Percentiles rank a stretch among this genome's conserved stretches.
These are phyloP conservation scores for Stomatorhinus ivindoensis DNA, from an alignment of 2,113 vertebrate genomes.

Conservation along the genomic window DNA sequence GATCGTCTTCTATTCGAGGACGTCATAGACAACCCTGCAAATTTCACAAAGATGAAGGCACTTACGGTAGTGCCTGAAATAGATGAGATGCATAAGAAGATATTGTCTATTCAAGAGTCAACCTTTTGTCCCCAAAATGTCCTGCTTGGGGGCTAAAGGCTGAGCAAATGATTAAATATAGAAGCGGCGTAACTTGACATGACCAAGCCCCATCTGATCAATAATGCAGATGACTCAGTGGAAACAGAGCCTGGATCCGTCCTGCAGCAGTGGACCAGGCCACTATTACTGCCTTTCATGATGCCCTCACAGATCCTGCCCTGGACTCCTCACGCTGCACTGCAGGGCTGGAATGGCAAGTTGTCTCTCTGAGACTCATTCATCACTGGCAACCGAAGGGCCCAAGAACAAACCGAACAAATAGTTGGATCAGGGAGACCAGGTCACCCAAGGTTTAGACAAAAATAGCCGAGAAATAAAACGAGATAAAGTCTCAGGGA, in stretches of 20 bases:
- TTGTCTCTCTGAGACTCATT: not conserved
- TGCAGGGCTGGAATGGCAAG: not conserved
- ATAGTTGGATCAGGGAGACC: slow-evolving; percentile 42
- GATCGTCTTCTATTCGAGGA: not conserved
- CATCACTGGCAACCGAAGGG: not conserved
- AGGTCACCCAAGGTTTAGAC: slow-evolving; percentile 50
- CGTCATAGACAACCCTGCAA: not conserved
- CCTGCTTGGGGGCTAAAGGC: not conserved
- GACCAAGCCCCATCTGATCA: slow-evolving; percentile 19
- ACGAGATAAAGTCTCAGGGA: not conserved
- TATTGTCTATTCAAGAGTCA: not conserved
- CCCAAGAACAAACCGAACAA: slow-evolving; percentile 8
- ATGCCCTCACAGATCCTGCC: not conserved
- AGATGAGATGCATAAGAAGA: not conserved
- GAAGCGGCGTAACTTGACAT: slow-evolving; percentile 20
- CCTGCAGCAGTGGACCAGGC: not conserved
- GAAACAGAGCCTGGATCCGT: slow-evolving; percentile 24
- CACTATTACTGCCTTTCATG: not conserved
- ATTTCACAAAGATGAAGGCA: not conserved
- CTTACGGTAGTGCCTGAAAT: not conserved
- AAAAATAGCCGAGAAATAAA: slow-evolving; percentile 22
- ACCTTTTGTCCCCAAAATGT: not conserved
- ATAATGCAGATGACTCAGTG: slow-evolving; percentile 16
- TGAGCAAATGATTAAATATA: slow-evolving; percentile 26
- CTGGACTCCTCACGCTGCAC: not conserved